Evolutionary conservation across 2,888 invertebrate species (phyloP).

Genomic region (Caenorhabditis sp.): DNA sequence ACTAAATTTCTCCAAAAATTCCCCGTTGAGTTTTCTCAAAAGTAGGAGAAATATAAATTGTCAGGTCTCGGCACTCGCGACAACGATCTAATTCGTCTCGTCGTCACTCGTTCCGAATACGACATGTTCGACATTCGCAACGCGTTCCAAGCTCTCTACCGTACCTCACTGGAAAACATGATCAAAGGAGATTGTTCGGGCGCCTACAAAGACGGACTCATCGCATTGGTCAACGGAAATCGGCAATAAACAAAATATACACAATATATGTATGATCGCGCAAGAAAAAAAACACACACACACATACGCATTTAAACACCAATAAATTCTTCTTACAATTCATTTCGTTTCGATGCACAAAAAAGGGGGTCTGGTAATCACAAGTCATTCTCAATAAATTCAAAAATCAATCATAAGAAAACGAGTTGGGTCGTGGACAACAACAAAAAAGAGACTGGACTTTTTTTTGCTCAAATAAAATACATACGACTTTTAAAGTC

Average conservation of each 20-base stretch:
- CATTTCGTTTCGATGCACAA: no score
- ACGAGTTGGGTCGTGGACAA: background rate
- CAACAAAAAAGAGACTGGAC: background rate
- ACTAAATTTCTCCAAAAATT: no score
- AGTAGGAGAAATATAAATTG: constrained; percentile 15
- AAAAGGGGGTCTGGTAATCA: background rate
- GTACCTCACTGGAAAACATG: constrained; percentile 48
- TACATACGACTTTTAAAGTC: constrained; percentile 63
- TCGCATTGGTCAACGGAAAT: constrained; percentile 62
- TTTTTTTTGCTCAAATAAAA: constrained; percentile 49
- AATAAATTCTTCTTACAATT: no score
- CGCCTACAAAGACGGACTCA: constrained; percentile 62
- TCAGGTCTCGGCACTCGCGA: constrained; percentile 70
- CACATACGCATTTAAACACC: no score
- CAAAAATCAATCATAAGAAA: background rate
- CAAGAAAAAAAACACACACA: no score
- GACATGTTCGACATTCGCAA: constrained; percentile 74
- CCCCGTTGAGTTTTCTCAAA: background rate
- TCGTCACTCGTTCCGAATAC: constrained; percentile 68
- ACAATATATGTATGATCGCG: no score
- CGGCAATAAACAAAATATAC: background rate
- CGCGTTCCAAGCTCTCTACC: constrained; percentile 47
- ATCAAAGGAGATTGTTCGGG: constrained; percentile 65
- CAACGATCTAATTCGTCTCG: constrained; percentile 68
- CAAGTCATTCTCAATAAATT: background rate